A percentile compares a stretch with the other conserved stretches of the same genome.
Evolutionary conservation across 1,140 invertebrate genomes (phyloP).

Genomic region (Orchestia grillus): DNA sequence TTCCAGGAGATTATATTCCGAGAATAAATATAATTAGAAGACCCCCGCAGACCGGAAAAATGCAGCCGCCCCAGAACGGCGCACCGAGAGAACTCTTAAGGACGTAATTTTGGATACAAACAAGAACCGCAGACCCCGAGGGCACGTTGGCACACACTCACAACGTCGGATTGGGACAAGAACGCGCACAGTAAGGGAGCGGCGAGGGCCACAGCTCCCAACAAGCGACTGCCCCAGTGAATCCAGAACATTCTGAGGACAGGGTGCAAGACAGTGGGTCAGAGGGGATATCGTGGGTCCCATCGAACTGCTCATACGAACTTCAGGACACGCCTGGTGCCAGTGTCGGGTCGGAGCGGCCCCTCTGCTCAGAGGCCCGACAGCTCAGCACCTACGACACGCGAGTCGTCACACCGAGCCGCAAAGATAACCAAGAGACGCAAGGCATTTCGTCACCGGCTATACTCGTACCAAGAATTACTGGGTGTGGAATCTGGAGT

Average conservation of each 20-base stretch:
- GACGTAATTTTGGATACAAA: background rate
- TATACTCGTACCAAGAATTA: too few species aligned
- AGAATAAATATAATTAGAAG: background rate
- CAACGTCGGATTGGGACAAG: constrained; percentile 42
- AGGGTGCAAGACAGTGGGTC: constrained; percentile 22
- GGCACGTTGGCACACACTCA: constrained; percentile 40
- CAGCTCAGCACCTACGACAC: background rate
- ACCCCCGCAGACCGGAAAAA: background rate
- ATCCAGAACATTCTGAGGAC: constrained; percentile 63
- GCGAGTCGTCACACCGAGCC: background rate
- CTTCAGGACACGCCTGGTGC: background rate
- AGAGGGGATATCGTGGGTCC: background rate
- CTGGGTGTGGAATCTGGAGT: background rate
- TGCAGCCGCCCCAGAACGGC: background rate
- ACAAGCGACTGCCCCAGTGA: constrained; percentile 43
- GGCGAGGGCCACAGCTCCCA: constrained; percentile 54
- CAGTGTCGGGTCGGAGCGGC: background rate
- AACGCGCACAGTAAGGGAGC: constrained; percentile 58
- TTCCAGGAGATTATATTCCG: background rate
- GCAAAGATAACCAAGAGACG: too few species aligned
- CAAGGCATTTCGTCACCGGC: too few species aligned
- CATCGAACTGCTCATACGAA: background rate
- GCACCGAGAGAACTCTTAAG: background rate
- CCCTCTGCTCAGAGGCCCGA: background rate
- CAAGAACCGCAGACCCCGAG: background rate